Percentiles rank a stretch among this genome's conserved stretches.
Evolutionary conservation across 2,888 invertebrate genomes (phyloP).

Genomic region (Tenthredo mesomela): DNA sequence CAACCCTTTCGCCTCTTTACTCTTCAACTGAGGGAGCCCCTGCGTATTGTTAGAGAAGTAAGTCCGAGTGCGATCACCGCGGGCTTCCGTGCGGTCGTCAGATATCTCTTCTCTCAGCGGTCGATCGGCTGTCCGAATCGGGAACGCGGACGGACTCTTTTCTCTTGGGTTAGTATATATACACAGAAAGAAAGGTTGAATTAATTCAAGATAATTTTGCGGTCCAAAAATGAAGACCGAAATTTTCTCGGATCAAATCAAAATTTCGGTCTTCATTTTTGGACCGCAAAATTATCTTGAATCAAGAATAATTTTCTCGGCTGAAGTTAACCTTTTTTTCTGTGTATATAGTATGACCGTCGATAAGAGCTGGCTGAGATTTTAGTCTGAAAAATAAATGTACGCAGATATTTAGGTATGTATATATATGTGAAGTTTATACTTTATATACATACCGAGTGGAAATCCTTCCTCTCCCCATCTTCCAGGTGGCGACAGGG

Average conservation of each 20-base stretch:
- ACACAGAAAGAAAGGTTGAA: too few relatives aligned
- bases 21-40: constrained; percentile 21
- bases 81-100: constrained; percentile 48
- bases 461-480: constrained; percentile 4
- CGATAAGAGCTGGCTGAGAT: not conserved
- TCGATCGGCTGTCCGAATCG: constrained; percentile 46
- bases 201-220: too few relatives aligned
- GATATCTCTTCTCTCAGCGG: constrained; percentile 19
- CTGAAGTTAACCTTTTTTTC: too few relatives aligned
- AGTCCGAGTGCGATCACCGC: constrained; percentile 48
- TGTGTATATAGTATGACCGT: too few relatives aligned
- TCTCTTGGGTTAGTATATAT: constrained; percentile 2
- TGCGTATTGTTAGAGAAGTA: constrained; percentile 48
- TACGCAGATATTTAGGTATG: not conserved
- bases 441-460: not conserved
- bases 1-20: constrained; percentile 52
- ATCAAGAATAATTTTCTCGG: too few relatives aligned
- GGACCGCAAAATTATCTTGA: too few relatives aligned
- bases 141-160: constrained; percentile 3
- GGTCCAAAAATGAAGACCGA: too few relatives aligned
- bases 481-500: constrained; percentile 50
- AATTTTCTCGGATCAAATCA: too few relatives aligned
- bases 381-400: not conserved
- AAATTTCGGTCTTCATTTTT: too few relatives aligned
- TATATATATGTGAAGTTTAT: not conserved